Evolutionary conservation across 2,797 vertebrate genomes (phyloP), one percentile per base, ranked within the genome.

Genomic region (Sebastes ruberrimus): DNA sequence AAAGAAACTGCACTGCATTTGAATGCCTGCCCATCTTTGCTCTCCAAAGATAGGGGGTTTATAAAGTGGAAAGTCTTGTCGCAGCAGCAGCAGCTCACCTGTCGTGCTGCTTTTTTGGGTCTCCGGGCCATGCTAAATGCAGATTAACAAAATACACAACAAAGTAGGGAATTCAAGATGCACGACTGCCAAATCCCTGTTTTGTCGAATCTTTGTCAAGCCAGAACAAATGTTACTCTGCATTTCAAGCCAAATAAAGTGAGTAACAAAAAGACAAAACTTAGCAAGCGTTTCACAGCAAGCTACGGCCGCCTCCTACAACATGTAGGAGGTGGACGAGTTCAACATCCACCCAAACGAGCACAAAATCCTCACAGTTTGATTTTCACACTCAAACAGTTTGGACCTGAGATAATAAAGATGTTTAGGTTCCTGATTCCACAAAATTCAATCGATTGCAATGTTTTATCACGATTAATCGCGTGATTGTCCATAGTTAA

Each of bases 291-390:
- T 38, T 81, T 76, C 74, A 66, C 75, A 71, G 57, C 56, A 18
- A 69, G 80, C 78, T 73, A 18, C 6, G 1, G 33, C 80, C 32
- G 23, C 79, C 85, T 88, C 75, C 88, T 80, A 65, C 71, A 86
- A 68, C 76, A 84, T 73, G 82, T 87, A 79, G 87, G 87, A 82
- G 88, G 80, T 61, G 74, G 53, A 71, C 22, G 4, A 63, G 71
- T 85, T 86, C 80, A 75, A 74, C 75, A 87, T 89, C 78, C 67
- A 72, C 69, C 81, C 76, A 76, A 85, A 82, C 72, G 74, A 73
- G 62, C 71, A 70, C 28, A 78, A 53, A 55, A 65, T 57, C n/a
- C 60, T 59, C 74, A 70, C 72, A 56, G 61, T 77, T 75, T 42
- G 62, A 68, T 59, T 63, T 87, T 82, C 72, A 76, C 71, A 70